Base-by-base conservation (phyloP, 2,797 vertebrate genomes). In the Enteromius paludinosus region DNA sequence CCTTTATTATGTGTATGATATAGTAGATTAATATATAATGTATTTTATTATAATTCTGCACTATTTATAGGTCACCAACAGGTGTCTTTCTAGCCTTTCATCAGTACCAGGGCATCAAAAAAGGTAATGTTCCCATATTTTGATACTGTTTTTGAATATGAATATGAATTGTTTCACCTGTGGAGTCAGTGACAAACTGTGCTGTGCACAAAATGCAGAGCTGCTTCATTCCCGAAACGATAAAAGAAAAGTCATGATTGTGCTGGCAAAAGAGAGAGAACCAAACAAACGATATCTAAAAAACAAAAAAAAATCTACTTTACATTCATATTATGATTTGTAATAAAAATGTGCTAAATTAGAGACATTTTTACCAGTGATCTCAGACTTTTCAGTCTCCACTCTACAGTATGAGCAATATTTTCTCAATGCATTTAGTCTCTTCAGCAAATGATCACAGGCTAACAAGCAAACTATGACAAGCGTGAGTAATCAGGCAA, bases 381-480 rank as follows among this genome's bases (percentile, higher is more conserved):
- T 25, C 52, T 41, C 52, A 59, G 49, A 38, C 6, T 8, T 30
- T 14, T 62, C 2, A 1, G 23, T 62, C 59, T 14, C 25, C 23
- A 7, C 25, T 15, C 14, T 62, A 30, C 5, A 30, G 59, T 17
- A 17, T 64, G 23, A 30, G 56, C n/a, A 47, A 41, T 45, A 77
- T 41, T 66, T 54, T 82, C 47, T 75, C 23, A 65, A 66, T 54
- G 23, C 61, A 43, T 65, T 74, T 38, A 72, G 70, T 73, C 68
- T 18, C 28, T 62, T 8, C 35, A 64, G 41, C 64, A 62, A 81
- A 43, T 2, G 30, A 73, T 79, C 35, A 69, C 47, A 78, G 30
- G 47, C 78, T 78, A 59, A 84, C 35, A 73, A 54, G 28, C 59
- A 74, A 82, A 75, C 41, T 52, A 43, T 72, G 20, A 79, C 68